Percentiles rank a stretch among this genome's conserved stretches.
These are phyloP conservation scores for Coracopsis vasa DNA, from an alignment of 2,113 vertebrate genomes.

Conservation along the genomic window DNA sequence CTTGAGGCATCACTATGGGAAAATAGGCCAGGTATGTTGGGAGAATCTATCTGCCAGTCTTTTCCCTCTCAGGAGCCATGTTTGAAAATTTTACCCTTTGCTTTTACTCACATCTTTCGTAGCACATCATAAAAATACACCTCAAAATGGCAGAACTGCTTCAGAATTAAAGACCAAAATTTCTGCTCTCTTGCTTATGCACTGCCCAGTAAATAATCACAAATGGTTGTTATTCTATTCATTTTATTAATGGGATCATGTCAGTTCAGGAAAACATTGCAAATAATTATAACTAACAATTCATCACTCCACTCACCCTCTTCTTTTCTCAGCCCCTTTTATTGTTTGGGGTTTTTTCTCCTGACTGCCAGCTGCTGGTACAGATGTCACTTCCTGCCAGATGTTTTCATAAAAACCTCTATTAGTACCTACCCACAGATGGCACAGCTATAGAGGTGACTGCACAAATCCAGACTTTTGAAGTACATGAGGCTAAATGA, in stretches of 20 bases:
- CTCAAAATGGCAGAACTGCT: background rate
- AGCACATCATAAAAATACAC: background rate
- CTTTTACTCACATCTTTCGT: background rate
- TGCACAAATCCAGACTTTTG: background rate
- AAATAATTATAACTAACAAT: background rate
- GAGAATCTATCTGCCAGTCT: background rate
- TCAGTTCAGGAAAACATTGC: background rate
- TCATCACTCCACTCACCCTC: background rate
- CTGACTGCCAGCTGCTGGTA: constrained; percentile 8
- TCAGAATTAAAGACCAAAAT: background rate
- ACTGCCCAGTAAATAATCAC: background rate
- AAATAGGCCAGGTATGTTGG: background rate
- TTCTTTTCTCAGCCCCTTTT: background rate
- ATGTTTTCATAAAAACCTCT: background rate
- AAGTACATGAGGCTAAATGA: background rate
- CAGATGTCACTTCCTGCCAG: constrained; percentile 47
- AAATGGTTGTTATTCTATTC: background rate
- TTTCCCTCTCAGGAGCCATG: background rate
- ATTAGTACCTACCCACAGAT: background rate
- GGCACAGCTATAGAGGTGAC: background rate
- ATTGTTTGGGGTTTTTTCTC: background rate
- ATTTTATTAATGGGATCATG: background rate
- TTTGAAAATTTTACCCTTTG: background rate
- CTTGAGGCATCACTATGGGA: background rate
- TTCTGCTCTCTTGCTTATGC: background rate